Percentiles rank a stretch among this genome's conserved stretches.
These are phyloP conservation scores for Vespertilio murinus DNA, from an alignment of 2,797 vertebrate species.

Conservation along the genomic window DNA sequence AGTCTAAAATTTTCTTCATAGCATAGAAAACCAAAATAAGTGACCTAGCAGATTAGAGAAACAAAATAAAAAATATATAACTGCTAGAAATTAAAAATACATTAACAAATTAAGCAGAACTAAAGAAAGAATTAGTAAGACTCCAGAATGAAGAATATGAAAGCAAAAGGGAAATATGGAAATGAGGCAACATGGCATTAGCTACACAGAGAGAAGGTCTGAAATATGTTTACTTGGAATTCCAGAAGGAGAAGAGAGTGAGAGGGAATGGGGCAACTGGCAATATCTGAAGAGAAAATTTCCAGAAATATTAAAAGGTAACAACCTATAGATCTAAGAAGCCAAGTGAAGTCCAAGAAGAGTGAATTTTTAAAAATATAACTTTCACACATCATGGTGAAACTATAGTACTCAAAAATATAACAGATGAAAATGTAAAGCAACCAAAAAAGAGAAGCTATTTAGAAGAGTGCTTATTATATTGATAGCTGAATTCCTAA, in stretches of 20 bases:
- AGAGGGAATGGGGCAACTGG: neutral
- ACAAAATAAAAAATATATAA: neutral
- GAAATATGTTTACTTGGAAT: neutral
- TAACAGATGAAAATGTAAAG: neutral
- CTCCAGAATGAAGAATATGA: neutral
- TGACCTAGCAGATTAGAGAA: neutral
- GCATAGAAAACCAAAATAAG: neutral
- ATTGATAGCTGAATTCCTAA: neutral
- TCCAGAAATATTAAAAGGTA: neutral
- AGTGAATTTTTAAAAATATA: neutral
- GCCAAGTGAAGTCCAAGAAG: neutral
- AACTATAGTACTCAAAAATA: neutral
- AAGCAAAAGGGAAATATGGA: neutral
- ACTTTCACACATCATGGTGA: neutral
- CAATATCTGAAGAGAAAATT: neutral
- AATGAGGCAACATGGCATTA: neutral
- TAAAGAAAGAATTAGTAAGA: neutral
- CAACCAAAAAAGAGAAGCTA: neutral
- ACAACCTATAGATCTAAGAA: neutral
- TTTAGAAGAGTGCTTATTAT: neutral
- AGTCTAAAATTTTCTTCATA: neutral
- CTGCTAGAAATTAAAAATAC: neutral
- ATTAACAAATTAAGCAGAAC: neutral
- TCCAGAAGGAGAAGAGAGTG: neutral
- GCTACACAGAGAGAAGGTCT: neutral